Evolutionary conservation across 2,113 vertebrate species (phyloP).

Genomic region (Nestor notabilis): DNA sequence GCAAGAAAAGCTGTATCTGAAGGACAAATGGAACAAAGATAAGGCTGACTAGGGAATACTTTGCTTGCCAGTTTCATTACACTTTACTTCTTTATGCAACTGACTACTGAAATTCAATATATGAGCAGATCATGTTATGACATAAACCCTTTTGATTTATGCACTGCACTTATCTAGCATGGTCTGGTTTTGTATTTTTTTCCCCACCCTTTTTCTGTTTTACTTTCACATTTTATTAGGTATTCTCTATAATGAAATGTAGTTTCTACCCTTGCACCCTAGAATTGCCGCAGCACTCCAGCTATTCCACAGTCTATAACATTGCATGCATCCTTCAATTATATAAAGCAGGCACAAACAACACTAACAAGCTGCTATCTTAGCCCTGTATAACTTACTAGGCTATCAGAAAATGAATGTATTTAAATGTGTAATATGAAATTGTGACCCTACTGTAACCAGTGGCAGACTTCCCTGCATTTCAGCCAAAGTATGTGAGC

Average conservation of each 20-base stretch:
- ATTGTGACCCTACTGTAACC: background rate
- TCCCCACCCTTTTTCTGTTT: background rate
- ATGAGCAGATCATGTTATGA: slow-evolving; percentile 75
- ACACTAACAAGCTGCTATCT: background rate
- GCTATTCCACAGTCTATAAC: background rate
- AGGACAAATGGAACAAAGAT: slow-evolving; percentile 83
- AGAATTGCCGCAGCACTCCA: background rate
- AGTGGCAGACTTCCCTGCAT: background rate
- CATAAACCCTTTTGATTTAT: slow-evolving; percentile 79
- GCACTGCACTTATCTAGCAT: slow-evolving; percentile 61
- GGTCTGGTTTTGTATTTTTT: background rate
- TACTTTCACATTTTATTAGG: slow-evolving; percentile 51
- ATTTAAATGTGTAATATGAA: background rate
- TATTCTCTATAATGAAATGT: slow-evolving; percentile 1
- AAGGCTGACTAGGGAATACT: slow-evolving; percentile 80
- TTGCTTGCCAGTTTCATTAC: slow-evolving; percentile 79
- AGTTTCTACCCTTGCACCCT: background rate
- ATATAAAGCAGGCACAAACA: background rate
- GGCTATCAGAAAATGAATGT: background rate
- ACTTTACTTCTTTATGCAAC: slow-evolving; percentile 80
- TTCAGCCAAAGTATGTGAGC: background rate
- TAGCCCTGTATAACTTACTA: background rate
- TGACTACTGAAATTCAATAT: slow-evolving; percentile 81
- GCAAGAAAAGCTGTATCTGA: slow-evolving; percentile 77
- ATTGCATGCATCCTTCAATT: background rate